Conservation (phyloP, 2,888 invertebrate species). For the Chrysolina oricalcia region DNA sequence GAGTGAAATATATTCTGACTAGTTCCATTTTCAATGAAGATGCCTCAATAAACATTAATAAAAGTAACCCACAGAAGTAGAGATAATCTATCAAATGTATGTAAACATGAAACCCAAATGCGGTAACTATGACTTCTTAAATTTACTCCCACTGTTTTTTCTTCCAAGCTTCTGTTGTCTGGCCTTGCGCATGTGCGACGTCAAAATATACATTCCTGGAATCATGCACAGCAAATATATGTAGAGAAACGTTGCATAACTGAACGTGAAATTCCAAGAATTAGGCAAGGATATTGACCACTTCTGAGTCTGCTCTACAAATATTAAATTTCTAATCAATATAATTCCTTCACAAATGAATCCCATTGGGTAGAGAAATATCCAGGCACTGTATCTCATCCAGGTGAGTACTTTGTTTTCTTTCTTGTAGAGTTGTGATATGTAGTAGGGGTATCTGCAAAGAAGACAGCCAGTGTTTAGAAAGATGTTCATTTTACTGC, state of each 20-base stretch:
- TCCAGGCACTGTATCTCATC: slow-evolving; percentile 95
- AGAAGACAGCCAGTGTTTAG: not conserved
- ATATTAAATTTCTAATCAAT: slow-evolving; percentile 88
- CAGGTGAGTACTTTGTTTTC: slow-evolving; percentile 87
- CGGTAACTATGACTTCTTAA: slow-evolving; percentile 37
- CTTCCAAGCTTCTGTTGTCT: slow-evolving; percentile 79
- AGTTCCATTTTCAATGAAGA: no score
- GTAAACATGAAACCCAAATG: no score
- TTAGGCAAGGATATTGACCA: slow-evolving; percentile 89
- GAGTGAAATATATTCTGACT: no score
- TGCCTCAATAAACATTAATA: no score
- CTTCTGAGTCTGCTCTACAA: slow-evolving; percentile 87
- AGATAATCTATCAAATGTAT: no score
- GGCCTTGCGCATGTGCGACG: slow-evolving; percentile 88
- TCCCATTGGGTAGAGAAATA: slow-evolving; percentile 93
- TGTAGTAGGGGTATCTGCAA: slow-evolving; percentile 93
- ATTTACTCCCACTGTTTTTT: slow-evolving; percentile 24
- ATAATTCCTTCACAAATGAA: slow-evolving; percentile 90
- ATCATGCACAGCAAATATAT: slow-evolving; percentile 85
- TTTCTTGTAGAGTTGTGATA: slow-evolving; percentile 84
- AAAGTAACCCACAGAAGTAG: no score
- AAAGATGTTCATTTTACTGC: no score
- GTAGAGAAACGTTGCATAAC: slow-evolving; percentile 86
- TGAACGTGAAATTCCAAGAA: slow-evolving; percentile 88
- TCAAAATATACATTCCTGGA: slow-evolving; percentile 84